Base-by-base conservation (phyloP, 2,888 invertebrate species). In the Volucella inanis region DNA sequence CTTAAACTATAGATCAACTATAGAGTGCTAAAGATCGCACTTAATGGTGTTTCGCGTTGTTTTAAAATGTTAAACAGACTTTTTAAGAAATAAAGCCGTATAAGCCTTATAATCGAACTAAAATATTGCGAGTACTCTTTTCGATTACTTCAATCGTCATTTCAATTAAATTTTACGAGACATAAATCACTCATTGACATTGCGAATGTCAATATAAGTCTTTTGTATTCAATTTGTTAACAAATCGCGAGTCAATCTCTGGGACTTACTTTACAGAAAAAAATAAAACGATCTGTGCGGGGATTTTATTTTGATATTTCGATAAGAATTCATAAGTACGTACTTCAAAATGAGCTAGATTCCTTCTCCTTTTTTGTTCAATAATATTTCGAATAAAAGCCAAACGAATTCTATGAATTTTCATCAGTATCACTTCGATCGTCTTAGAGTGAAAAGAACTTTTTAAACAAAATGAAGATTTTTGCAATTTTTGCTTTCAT, bases 381-480 rank as follows among this genome's bases (percentile, higher is more conserved):
- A 31, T 31, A 31, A 31, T 31, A 31, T 31, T 31, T 31, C 31
- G 6, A 18, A 61, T 61, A 61, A 61, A 61, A 38, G 15, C 38
- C 8, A n/a, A 31, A 8, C 11, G 12, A 12, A 8, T n/a, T 8
- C 22, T n/a, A 3, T n/a, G 9, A n/a, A 22, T 18, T 15, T 49
- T 4, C 38, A 57, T 78, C 22, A 78, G 71, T 78, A 55, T 45
- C 49, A 11, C 15, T 50, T 43, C 15, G 8, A 9, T 22, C n/a
- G 8, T 8, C 47, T 47, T 18, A 12, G 31, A 18, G 11, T 12
- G 9, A 15, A 12, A 0, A 10, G 11, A 3, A 38, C 11, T 9
- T 45, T 8, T 15, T 4, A 57, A 65, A n/a, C 12, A 68, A 68
- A 67, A 83, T 83, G 83, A 83, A 70, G 39, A 57, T 83, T 1